phyloP scores from a whole-genome alignment of 1,140 invertebrate genomes.

The Papilio polyxenes region DNA sequence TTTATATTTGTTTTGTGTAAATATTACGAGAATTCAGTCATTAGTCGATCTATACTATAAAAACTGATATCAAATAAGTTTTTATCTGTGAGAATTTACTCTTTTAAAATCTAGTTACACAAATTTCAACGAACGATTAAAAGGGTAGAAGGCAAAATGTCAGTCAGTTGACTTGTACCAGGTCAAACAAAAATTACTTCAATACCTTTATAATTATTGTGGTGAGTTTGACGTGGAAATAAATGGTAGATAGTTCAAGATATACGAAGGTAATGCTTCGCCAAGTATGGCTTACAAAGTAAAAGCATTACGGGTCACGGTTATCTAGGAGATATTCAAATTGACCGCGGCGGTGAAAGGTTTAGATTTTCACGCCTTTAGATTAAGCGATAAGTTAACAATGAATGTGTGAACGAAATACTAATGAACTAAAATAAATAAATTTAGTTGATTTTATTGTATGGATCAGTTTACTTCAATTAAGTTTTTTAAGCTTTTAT shows the following conservation, averaged over 20 bases:
- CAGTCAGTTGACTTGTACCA: too few relatives aligned
- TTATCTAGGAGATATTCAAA: slow-evolving; percentile 43
- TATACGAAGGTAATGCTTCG: slow-evolving; percentile 42
- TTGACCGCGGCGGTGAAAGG: slow-evolving; percentile 34
- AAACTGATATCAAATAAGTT: too few relatives aligned
- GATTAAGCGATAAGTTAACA: slow-evolving; percentile 30
- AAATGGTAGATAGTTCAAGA: slow-evolving; percentile 50
- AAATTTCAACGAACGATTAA: too few relatives aligned
- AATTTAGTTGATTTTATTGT: not conserved
- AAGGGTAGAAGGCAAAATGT: too few relatives aligned
- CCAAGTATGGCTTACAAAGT: slow-evolving; percentile 49
- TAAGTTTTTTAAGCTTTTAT: too few relatives aligned
- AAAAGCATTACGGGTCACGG: slow-evolving; percentile 36
- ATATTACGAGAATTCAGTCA: too few relatives aligned
- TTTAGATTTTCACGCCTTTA: slow-evolving; percentile 33
- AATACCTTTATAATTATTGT: slow-evolving; percentile 38
- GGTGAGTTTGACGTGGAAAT: slow-evolving; percentile 58
- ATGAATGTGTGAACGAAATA: slow-evolving; percentile 34
- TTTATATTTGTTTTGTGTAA: too few relatives aligned
- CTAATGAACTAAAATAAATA: slow-evolving; percentile 2
- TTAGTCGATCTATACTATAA: too few relatives aligned
- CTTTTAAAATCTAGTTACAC: too few relatives aligned
- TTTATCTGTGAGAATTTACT: too few relatives aligned
- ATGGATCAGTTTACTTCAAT: not conserved
- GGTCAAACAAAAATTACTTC: too few relatives aligned